These are phyloP conservation scores for Microctonus aethiopoides DNA, from an alignment of 2,888 invertebrate species.

Conservation along the genomic window DNA sequence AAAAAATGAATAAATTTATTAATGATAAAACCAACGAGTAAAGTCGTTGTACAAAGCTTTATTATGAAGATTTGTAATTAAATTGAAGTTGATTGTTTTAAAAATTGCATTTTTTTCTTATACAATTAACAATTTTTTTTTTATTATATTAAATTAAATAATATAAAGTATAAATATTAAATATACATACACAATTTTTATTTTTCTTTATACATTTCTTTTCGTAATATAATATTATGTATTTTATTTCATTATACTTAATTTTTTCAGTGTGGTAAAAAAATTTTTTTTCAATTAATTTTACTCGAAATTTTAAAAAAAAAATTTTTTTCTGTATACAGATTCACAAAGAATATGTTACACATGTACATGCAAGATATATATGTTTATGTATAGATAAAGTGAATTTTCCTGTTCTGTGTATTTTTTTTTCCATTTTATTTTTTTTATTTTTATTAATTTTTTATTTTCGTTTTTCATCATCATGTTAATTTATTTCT, in stretches of 20 bases:
- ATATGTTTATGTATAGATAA: background rate
- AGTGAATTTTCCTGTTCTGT: background rate
- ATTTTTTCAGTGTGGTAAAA: background rate
- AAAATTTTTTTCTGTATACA: background rate
- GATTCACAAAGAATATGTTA: background rate
- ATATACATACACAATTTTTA: background rate
- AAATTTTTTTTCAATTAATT: background rate
- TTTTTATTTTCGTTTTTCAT: constrained; percentile 2
- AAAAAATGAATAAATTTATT: too few species aligned
- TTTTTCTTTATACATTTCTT: background rate
- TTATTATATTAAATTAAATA: background rate
- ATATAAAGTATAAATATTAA: background rate
- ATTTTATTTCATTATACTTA: background rate
- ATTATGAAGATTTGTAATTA: too few species aligned
- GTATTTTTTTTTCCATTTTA: background rate
- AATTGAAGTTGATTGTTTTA: too few species aligned
- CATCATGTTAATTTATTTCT: background rate
- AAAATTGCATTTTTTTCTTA: too few species aligned
- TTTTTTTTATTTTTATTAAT: background rate
- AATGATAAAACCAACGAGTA: too few species aligned
- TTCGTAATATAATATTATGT: background rate
- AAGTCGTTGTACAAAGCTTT: too few species aligned
- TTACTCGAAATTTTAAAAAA: background rate
- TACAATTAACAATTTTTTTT: too few species aligned
- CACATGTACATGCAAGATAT: background rate